Base-by-base conservation (phyloP, 1,140 invertebrate species). In the Cyclina sinensis region DNA sequence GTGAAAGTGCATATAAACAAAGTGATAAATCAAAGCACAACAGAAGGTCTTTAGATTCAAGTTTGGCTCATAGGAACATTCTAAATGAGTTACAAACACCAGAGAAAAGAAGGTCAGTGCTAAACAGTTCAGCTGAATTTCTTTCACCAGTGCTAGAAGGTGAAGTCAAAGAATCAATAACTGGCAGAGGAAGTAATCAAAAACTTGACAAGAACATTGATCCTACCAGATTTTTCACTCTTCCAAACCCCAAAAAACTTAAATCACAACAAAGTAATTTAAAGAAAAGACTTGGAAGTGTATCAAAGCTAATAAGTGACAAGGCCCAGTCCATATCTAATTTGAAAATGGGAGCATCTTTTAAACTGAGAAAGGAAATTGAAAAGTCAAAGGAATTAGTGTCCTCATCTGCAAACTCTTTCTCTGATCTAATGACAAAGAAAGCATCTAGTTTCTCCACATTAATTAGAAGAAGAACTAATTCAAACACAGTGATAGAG, bases 11-110 rank as follows among this genome's bases (percentile, higher is more conserved):
- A 37, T 14, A 24, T 24, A 85, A 74, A 57, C 24, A 21, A 14
- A 32, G 21, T 24, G 74, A 43, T 21, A 78, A 87, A 51, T 32
- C 7, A n/a, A 68, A 37, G 18, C 59, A 57, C 30, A 14, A 21
- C 7, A 79, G 85, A 87, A 24, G 85, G 9, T 87, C 85, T 16
- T 37, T 87, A 39, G 85, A 87, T 48, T 87, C 85, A 43, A 87
- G 73, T 70, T 70, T 87, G 48, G 62, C 21, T 14, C 51, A 57
- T 3, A 68, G 46, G 68, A 65, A 65, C 27, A 79, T 78, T 32
- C 35, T 78, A 46, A 30, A 43, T 51, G n/a, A 62, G 4, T 9
- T 48, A 12, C 70, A 87, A n/a, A 16, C 48, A 30, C 18, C 30
- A 32, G 24, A n/a, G 9, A 48, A 48, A n/a, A 68, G 46, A 39